Evolutionary conservation across 92 coral and sea anemone genomes (phyloP).

Genomic region (Palythoa grandiflora): DNA sequence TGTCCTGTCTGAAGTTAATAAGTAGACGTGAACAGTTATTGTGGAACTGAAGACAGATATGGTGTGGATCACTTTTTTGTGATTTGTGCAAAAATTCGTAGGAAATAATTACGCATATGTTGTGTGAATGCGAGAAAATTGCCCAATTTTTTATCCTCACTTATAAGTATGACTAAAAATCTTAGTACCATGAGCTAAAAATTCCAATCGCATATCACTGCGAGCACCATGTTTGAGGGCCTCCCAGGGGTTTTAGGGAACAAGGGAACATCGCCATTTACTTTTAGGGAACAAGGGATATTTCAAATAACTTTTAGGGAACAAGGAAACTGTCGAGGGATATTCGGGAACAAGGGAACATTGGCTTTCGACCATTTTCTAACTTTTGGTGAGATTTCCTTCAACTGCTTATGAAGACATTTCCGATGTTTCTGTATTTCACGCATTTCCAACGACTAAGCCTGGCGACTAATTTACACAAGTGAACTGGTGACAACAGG

Average conservation of each 20-base stretch:
- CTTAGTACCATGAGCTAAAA: too few relatives aligned
- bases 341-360: background rate
- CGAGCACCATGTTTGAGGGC: background rate
- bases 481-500: conserved; percentile 14
- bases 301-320: background rate
- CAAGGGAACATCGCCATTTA: conserved; percentile 14
- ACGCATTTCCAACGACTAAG: conserved; percentile 21
- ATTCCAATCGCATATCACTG: too few relatives aligned
- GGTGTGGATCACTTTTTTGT: too few relatives aligned
- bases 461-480: conserved; percentile 22
- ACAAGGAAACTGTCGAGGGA: background rate
- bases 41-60: too few relatives aligned
- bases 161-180: too few relatives aligned
- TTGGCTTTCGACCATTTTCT: conserved; percentile 17
- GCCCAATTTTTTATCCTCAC: too few relatives aligned
- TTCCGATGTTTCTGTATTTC: conserved; percentile 15
- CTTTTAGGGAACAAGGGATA: background rate
- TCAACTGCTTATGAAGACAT: too few relatives aligned
- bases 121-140: too few relatives aligned
- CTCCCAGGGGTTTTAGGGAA: conserved; percentile 22
- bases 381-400: conserved; percentile 21
- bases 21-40: too few relatives aligned
- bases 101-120: too few relatives aligned
- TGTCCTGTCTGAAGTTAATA: too few relatives aligned
- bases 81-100: too few relatives aligned